Conservation (phyloP, 2,113 vertebrate genomes). For the Bos javanicus region DNA sequence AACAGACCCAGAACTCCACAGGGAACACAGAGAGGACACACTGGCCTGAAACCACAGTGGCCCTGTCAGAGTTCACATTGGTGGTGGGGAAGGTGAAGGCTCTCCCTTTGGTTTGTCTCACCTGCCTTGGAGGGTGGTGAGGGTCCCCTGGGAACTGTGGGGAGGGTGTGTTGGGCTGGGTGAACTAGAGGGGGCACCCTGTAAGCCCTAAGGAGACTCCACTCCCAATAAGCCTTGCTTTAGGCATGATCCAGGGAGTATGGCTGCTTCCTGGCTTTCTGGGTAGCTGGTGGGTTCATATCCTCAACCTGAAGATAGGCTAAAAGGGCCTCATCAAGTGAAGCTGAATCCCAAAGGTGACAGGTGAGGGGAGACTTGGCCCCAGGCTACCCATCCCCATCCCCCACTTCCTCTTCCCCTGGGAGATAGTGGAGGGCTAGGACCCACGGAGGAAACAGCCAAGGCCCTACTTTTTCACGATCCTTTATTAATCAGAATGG, state of each 20-base stretch:
- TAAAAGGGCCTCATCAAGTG: too few relatives aligned
- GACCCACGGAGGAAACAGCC: conserved; percentile 51
- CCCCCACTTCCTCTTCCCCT: not conserved
- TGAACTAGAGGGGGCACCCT: not conserved
- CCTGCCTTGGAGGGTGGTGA: not conserved
- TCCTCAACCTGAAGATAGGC: not conserved
- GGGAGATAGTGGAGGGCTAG: not conserved
- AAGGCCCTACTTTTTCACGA: conserved; percentile 74
- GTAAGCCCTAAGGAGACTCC: not conserved
- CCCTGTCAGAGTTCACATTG: not conserved
- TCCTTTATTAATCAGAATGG: conserved; percentile 83
- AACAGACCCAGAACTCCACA: not conserved
- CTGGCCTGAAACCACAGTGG: not conserved
- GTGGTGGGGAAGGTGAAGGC: not conserved
- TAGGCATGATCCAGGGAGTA: not conserved
- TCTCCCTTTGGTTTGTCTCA: not conserved
- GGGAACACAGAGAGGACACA: not conserved
- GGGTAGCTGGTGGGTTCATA: not conserved
- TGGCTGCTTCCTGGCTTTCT: not conserved
- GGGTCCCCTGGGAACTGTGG: not conserved
- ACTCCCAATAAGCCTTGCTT: not conserved
- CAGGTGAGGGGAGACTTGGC: not conserved
- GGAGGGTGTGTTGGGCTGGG: too few relatives aligned
- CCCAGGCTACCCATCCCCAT: not conserved
- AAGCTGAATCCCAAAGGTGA: not conserved